These are phyloP conservation scores for Ptyas mucosa DNA, from an alignment of 2,113 vertebrate genomes.

Conservation along the genomic window DNA sequence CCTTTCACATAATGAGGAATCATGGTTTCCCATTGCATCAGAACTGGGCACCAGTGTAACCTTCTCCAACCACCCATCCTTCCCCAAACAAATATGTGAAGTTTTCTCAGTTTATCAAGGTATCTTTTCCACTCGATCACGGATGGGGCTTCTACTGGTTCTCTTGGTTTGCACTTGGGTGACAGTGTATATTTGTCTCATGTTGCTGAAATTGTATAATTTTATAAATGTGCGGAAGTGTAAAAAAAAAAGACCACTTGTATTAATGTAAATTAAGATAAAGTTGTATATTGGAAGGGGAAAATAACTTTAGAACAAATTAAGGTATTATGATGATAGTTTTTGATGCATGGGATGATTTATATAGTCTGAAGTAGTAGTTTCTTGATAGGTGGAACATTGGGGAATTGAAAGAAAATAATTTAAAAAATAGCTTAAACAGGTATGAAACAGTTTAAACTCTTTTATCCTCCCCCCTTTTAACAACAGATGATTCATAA, in stretches of 20 bases:
- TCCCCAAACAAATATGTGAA: background rate
- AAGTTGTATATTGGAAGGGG: background rate
- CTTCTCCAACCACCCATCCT: background rate
- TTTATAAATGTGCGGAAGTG: background rate
- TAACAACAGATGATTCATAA: constrained; percentile 95
- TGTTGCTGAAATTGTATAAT: background rate
- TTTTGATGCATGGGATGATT: background rate
- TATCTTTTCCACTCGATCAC: background rate
- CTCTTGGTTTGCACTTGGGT: background rate
- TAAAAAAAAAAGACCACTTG: background rate
- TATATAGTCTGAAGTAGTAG: background rate
- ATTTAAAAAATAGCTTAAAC: background rate
- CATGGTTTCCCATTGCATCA: background rate
- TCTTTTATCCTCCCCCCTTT: constrained; percentile 46
- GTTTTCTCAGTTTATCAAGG: constrained; percentile 11
- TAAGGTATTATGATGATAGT: background rate
- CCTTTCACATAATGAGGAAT: background rate
- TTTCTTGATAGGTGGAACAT: background rate
- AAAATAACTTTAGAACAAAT: background rate
- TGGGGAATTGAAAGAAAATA: background rate
- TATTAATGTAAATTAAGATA: background rate
- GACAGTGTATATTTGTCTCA: background rate
- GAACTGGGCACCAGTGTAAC: background rate
- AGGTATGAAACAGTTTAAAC: constrained; percentile 18
- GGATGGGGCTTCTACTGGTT: background rate